A percentile compares a stretch with the other conserved stretches of the same genome.
phyloP scores from a whole-genome alignment of 2,113 vertebrate species.

The Budorcas taxicolor region DNA sequence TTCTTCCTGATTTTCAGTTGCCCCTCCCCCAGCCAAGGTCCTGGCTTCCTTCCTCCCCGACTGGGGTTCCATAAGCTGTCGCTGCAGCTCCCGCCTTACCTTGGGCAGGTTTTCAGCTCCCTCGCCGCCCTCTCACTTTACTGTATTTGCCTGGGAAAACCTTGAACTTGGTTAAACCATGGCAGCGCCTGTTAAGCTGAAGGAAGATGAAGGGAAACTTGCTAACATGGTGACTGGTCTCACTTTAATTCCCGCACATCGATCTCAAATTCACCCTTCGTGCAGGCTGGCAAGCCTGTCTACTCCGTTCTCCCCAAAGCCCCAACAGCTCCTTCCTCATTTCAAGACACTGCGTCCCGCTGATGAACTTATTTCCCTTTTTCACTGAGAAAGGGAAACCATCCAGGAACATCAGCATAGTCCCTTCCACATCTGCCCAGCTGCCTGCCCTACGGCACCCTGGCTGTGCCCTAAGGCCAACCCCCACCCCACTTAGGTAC shows the following conservation, averaged over 20 bases:
- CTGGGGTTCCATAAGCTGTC: fast-evolving
- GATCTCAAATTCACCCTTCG: neutral
- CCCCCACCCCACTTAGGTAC: fast-evolving
- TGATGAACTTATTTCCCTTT: neutral
- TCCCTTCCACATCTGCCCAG: neutral
- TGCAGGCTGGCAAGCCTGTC: fast-evolving
- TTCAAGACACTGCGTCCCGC: fast-evolving
- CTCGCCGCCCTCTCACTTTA: fast-evolving
- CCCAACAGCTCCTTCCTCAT: neutral
- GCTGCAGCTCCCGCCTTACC: fast-evolving
- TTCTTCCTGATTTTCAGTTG: neutral
- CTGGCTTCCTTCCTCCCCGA: neutral
- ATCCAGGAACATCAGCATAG: neutral
- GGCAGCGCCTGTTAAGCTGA: neutral
- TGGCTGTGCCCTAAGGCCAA: fast-evolving
- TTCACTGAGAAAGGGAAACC: neutral
- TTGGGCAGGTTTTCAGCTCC: fast-evolving
- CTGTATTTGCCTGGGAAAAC: neutral
- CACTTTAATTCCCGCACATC: fast-evolving
- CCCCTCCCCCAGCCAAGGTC: fast-evolving
- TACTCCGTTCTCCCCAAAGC: fast-evolving
- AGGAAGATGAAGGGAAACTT: neutral
- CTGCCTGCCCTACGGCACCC: fast-evolving
- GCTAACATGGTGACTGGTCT: no score
- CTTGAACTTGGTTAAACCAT: fast-evolving